phyloP scores from a whole-genome alignment of 2,888 invertebrate species.

The Acanthococcus lagerstroemiae region DNA sequence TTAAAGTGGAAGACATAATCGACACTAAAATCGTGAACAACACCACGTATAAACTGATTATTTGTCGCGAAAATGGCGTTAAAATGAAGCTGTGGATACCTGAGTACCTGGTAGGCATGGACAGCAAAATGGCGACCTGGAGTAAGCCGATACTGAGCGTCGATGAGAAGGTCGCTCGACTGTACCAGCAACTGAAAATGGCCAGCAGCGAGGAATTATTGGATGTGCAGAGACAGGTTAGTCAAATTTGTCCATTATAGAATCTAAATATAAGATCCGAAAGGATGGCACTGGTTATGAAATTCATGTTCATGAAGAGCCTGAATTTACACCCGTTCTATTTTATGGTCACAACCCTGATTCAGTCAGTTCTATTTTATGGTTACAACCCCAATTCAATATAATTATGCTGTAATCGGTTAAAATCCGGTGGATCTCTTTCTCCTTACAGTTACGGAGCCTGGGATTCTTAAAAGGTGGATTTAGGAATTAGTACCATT shows the following conservation, averaged over 20 bases:
- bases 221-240: not conserved
- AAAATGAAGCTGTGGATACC: conserved; percentile 24
- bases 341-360: too few species aligned
- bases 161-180: not conserved
- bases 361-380: too few species aligned
- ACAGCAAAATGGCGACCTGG: not conserved
- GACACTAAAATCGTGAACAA: conserved; percentile 20
- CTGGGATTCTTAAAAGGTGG: too few species aligned
- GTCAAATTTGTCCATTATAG: not conserved
- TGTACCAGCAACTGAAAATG: not conserved
- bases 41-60: conserved; percentile 9
- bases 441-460: too few species aligned
- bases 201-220: not conserved
- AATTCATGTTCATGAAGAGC: too few species aligned
- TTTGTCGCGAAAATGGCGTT: conserved; percentile 5
- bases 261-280: too few species aligned
- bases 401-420: too few species aligned
- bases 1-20: not conserved
- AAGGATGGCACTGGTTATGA: too few species aligned
- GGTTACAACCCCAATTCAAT: too few species aligned
- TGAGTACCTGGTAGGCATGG: not conserved
- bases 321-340: too few species aligned
- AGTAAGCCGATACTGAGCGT: not conserved
- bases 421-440: too few species aligned
- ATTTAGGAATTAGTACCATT: too few species aligned